A percentile compares a stretch with the other conserved stretches of the same genome.
These are phyloP conservation scores for Machimus atricapillus DNA, from an alignment of 2,888 invertebrate genomes.

Conservation along the genomic window DNA sequence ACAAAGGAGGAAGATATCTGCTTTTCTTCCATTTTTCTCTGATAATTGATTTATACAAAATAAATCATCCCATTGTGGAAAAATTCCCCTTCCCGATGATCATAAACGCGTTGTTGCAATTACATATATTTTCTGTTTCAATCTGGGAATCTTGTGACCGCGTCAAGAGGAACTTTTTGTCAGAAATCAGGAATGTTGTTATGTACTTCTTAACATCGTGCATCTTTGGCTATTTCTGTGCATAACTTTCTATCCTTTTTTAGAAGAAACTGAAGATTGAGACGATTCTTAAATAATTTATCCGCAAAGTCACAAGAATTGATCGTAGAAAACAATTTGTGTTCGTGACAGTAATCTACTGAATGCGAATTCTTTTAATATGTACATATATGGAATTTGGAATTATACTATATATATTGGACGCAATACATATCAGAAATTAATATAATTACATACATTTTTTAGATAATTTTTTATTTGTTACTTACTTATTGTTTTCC, in stretches of 20 bases:
- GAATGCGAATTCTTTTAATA: background rate
- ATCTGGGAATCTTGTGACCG: background rate
- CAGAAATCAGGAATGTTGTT: slow-evolving; percentile 49
- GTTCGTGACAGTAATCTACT: background rate
- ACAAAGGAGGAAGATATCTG: background rate
- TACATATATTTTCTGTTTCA: background rate
- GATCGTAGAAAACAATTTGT: background rate
- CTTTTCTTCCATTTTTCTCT: slow-evolving; percentile 32
- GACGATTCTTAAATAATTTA: slow-evolving; percentile 50
- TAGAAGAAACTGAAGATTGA: slow-evolving; percentile 49
- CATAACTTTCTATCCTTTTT: slow-evolving; percentile 50
- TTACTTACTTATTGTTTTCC: no score
- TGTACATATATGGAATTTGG: background rate
- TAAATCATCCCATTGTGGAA: slow-evolving; percentile 48
- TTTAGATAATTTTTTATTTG: no score
- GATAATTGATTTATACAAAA: slow-evolving; percentile 51
- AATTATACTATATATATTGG: no score
- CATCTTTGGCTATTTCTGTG: slow-evolving; percentile 45
- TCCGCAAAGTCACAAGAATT: background rate
- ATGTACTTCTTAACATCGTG: slow-evolving; percentile 47
- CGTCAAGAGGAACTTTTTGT: slow-evolving; percentile 32
- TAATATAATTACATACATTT: no score
- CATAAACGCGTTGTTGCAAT: slow-evolving; percentile 5
- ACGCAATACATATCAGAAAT: no score
- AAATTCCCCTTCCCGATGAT: slow-evolving; percentile 7